Evolutionary conservation across 2,113 vertebrate genomes (phyloP).

Genomic region (Strigops habroptila): DNA sequence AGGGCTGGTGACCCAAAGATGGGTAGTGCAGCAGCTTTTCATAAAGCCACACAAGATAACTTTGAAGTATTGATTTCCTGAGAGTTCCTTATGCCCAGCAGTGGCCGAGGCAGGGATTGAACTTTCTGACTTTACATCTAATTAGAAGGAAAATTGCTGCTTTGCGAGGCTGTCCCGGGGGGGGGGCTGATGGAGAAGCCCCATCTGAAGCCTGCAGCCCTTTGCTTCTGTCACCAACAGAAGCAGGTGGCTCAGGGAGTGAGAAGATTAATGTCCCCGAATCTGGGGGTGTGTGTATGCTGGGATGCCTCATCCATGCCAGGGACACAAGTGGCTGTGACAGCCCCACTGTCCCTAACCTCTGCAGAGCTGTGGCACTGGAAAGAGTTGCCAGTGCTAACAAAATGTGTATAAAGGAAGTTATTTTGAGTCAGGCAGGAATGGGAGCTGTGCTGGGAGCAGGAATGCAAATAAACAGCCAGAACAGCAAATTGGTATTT

Average conservation of each 20-base stretch:
- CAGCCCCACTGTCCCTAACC: neutral
- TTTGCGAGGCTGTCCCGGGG: neutral
- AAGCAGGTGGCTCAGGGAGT: neutral
- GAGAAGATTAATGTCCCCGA: neutral
- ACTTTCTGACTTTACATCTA: neutral
- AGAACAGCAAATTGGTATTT: neutral
- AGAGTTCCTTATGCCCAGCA: neutral
- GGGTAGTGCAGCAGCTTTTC: neutral
- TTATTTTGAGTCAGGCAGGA: constrained; percentile 34
- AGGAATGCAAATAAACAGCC: constrained; percentile 15
- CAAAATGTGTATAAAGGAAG: neutral
- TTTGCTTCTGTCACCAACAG: neutral
- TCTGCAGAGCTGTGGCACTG: neutral
- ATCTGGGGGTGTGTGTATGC: neutral
- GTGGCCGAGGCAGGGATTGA: neutral
- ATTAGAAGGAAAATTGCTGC: neutral
- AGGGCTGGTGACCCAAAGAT: neutral
- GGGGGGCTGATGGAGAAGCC: neutral
- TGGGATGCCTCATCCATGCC: neutral
- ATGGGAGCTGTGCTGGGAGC: neutral
- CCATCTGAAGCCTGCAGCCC: neutral
- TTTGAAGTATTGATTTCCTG: neutral
- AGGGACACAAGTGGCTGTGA: neutral
- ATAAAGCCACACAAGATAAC: neutral
- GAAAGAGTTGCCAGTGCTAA: neutral